These are phyloP conservation scores for Drosophila peninsularis DNA, from an alignment of 2,888 invertebrate species.

Conservation along the genomic window DNA sequence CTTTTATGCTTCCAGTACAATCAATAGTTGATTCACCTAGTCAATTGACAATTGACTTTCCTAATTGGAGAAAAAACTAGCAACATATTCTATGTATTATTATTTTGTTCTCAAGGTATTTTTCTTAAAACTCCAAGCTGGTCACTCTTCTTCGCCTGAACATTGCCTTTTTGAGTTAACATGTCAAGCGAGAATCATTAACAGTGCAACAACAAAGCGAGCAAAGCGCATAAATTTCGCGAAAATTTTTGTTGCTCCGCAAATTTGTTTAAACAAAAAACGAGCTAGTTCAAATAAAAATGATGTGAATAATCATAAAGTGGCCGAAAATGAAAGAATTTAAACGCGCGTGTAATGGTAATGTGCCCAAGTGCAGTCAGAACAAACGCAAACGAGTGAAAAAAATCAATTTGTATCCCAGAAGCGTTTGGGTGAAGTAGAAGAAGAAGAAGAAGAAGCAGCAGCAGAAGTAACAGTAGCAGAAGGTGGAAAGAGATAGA, in stretches of 20 bases:
- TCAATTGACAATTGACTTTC: not conserved
- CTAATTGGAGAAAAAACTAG: constrained; percentile 18
- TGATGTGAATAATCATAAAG: constrained; percentile 23
- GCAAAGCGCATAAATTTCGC: constrained; percentile 57
- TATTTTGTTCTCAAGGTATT: not conserved
- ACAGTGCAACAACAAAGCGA: constrained; percentile 61
- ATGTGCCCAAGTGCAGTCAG: constrained; percentile 12
- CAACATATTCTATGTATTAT: not conserved
- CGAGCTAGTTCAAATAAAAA: constrained; percentile 47
- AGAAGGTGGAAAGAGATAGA: constrained; percentile 30
- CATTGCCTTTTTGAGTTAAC: constrained; percentile 53
- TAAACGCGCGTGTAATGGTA: constrained; percentile 45
- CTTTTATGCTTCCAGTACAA: no score
- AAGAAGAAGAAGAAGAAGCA: constrained; percentile 29
- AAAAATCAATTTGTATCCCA: constrained; percentile 80
- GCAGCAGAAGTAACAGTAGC: constrained; percentile 16
- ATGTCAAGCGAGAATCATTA: constrained; percentile 16
- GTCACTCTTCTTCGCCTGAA: not conserved
- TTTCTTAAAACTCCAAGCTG: not conserved
- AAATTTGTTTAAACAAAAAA: constrained; percentile 56
- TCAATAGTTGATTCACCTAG: not conserved
- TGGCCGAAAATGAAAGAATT: constrained; percentile 14
- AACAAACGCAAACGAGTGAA: constrained; percentile 52
- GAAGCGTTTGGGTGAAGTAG: constrained; percentile 48
- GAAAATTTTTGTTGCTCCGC: constrained; percentile 31